These are phyloP conservation scores for Peromyscus melanophrys DNA, from an alignment of 2,797 vertebrate species.

Conservation along the genomic window DNA sequence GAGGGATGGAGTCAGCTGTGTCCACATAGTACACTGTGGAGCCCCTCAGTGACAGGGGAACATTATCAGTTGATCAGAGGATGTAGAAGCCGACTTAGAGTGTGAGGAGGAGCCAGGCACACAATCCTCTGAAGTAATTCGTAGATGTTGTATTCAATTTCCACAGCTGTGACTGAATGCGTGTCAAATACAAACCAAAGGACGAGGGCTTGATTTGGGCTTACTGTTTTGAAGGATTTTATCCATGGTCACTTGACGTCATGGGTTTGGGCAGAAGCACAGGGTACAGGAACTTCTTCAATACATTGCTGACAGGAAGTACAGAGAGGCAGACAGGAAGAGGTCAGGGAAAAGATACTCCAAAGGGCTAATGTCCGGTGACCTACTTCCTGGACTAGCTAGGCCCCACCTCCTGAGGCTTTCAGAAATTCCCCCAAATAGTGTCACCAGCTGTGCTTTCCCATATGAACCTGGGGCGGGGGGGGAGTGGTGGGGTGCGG, in stretches of 20 bases:
- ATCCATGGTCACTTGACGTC: background rate
- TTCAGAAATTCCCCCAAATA: background rate
- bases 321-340: background rate
- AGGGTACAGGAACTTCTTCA: background rate
- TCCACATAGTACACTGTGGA: background rate
- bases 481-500: too few relatives aligned
- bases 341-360: background rate
- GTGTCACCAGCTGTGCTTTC: background rate
- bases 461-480: background rate
- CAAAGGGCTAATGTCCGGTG: background rate
- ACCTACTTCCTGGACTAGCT: background rate
- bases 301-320: background rate
- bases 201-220: background rate
- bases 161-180: too few relatives aligned
- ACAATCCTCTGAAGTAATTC: background rate
- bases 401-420: background rate
- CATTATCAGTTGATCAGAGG: background rate
- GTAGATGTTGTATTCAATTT: background rate
- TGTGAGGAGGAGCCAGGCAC: background rate
- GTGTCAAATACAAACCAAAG: background rate
- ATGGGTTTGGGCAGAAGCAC: background rate
- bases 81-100: background rate
- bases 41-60: background rate
- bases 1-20: background rate
- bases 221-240: background rate